Conservation (phyloP, 2,113 vertebrate species). For the cattle (Bos taurus) region DNA sequence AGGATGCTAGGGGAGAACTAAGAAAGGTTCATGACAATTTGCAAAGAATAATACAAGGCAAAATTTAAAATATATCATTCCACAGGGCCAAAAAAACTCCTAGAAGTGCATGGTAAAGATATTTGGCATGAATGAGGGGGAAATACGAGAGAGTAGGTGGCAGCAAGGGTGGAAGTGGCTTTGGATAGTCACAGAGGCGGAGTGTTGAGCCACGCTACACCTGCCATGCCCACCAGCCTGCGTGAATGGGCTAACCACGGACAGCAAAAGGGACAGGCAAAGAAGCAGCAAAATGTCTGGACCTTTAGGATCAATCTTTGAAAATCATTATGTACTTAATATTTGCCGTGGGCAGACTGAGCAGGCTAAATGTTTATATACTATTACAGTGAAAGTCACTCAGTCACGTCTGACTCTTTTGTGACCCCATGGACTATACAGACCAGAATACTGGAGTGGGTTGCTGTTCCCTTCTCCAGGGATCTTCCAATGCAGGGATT, state of each 20-base stretch:
- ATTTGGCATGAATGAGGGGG: not conserved
- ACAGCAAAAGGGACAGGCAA: not conserved
- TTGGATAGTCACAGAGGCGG: not conserved
- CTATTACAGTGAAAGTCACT: not conserved
- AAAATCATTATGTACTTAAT: not conserved
- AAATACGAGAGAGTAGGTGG: not conserved
- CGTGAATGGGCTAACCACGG: not conserved
- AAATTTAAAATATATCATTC: not conserved
- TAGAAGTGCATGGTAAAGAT: not conserved
- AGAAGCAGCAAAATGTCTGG: not conserved
- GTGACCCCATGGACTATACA: not conserved
- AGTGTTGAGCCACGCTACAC: too few species aligned
- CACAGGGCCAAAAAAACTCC: not conserved
- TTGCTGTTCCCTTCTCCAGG: not conserved
- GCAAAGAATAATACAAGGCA: not conserved
- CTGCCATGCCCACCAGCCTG: not conserved
- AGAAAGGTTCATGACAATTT: not conserved
- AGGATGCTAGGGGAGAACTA: not conserved
- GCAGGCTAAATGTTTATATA: not conserved
- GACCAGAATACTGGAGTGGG: not conserved
- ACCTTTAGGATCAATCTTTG: not conserved
- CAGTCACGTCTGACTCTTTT: not conserved
- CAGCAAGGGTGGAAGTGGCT: accelerated
- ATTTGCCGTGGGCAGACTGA: not conserved
- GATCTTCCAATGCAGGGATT: not conserved